Evolutionary conservation across 2,888 invertebrate species (phyloP).

Genomic region (Onthophagus sagittarius): DNA sequence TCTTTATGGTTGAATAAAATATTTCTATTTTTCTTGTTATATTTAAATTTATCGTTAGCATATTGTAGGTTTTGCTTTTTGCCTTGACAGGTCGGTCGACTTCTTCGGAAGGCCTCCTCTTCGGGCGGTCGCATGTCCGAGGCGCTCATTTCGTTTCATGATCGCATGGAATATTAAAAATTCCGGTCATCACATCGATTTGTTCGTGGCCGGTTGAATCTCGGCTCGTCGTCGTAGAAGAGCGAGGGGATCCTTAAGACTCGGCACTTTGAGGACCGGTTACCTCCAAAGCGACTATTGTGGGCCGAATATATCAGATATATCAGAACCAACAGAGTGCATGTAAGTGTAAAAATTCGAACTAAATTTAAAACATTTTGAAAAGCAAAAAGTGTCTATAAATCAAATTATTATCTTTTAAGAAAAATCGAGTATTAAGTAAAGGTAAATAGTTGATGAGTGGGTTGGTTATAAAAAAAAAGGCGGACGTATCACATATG

Average conservation of each 20-base stretch:
- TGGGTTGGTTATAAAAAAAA: neutral
- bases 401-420: too few species aligned
- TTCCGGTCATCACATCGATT: neutral
- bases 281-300: conserved; percentile 30
- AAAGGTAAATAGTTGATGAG: too few species aligned
- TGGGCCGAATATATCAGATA: conserved; percentile 33
- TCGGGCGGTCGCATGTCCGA: neutral
- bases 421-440: too few species aligned
- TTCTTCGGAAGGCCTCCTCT: neutral
- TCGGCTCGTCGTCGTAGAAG: neutral
- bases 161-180: neutral
- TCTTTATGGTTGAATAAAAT: neutral
- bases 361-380: too few species aligned
- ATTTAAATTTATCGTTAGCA: neutral
- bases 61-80: neutral
- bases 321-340: conserved; percentile 25
- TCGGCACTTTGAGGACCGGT: conserved; percentile 36
- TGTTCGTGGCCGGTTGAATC: neutral
- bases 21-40: neutral
- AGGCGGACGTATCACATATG: conserved; percentile 27
- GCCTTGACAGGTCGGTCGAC: neutral
- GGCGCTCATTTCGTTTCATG: neutral
- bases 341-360: conserved; percentile 16
- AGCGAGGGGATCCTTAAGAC: conserved; percentile 5
- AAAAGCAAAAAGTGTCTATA: too few species aligned